Evolutionary conservation across 1,140 invertebrate genomes (phyloP).

Genomic region (Gonatopus flavifemur): DNA sequence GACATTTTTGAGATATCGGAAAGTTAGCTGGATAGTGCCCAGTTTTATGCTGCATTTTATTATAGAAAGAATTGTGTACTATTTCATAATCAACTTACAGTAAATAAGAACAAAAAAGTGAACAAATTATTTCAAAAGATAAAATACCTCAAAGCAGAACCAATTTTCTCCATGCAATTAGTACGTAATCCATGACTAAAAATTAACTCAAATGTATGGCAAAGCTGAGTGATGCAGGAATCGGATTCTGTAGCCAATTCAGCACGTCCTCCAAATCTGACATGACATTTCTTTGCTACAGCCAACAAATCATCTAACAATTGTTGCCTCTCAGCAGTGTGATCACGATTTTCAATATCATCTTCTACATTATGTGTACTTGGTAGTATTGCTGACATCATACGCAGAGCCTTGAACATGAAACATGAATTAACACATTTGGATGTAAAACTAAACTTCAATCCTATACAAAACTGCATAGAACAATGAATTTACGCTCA

Average conservation of each 20-base stretch:
- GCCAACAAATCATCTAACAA: slow-evolving; percentile 67
- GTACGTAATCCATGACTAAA: slow-evolving; percentile 65
- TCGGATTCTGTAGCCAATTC: slow-evolving; percentile 88
- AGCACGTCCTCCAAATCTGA: slow-evolving; percentile 79
- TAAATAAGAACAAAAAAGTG: too few species aligned
- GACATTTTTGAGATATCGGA: too few species aligned
- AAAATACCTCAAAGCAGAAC: slow-evolving; percentile 46
- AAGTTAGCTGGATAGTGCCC: too few species aligned
- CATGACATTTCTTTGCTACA: slow-evolving; percentile 77
- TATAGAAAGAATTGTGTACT: too few species aligned
- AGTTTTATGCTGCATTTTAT: too few species aligned
- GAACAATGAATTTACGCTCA: not conserved
- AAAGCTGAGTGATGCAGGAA: slow-evolving; percentile 66
- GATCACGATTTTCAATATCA: slow-evolving; percentile 33
- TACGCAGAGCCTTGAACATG: slow-evolving; percentile 57
- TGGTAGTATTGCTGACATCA: slow-evolving; percentile 62
- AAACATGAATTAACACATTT: too few species aligned
- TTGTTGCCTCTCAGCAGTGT: slow-evolving; percentile 50
- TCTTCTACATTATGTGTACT: slow-evolving; percentile 43
- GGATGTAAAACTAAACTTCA: too few species aligned
- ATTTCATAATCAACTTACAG: too few species aligned
- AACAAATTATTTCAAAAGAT: slow-evolving; percentile 9
- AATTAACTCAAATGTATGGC: slow-evolving; percentile 64
- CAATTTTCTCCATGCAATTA: slow-evolving; percentile 47
- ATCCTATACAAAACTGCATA: not conserved